Base-by-base conservation (phyloP, 2,113 vertebrate genomes). In the Ptychochromis oligacanthus region DNA sequence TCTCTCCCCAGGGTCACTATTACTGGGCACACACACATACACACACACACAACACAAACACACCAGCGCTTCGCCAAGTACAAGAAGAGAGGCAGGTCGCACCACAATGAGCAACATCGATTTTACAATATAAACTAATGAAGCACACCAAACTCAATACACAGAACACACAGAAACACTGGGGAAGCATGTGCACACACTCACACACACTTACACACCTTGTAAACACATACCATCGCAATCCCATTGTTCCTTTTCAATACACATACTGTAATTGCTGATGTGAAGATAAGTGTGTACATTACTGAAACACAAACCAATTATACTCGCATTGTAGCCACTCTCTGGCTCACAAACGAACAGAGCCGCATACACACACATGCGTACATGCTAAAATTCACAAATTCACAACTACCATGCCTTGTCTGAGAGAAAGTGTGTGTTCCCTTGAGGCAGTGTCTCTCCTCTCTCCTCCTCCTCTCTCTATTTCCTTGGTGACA, bases 101-200 rank as follows among this genome's bases (percentile, higher is more conserved):
- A 67, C 75, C 80, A 90, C 92, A 93, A 92, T 79, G 79, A 88
- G 82, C 75, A 55, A 79, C 91, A 94, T 93, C 67, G 92, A 95
- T 95, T 95, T 93, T 91, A 91, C 90, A 93, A 94, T 93, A 88
- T 86, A 90, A 91, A 91, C 92, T 92, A 93, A 93, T 92, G 92
- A 93, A 91, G 91, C 94, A 81, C 75, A 87, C 72, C 67, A 57
- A 91, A 86, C 83, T 91, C 89, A 77, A 89, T 87, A 90, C 82
- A 79, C 13, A 72, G 22, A 82, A 83, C 58, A 80, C 18, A 81
- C 77, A 84, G n/a, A 56, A 14, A 67, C 65, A 78, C 77, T 56
- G 61, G 76, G 60, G 70, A 40, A 52, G 6, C 77, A 52, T 11
- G 26, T 79, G 55, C 65, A 74, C 76, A 76, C 64, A 49, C 40